These are phyloP conservation scores for Hippotragus niger DNA, from an alignment of 2,113 vertebrate genomes.

Conservation along the genomic window DNA sequence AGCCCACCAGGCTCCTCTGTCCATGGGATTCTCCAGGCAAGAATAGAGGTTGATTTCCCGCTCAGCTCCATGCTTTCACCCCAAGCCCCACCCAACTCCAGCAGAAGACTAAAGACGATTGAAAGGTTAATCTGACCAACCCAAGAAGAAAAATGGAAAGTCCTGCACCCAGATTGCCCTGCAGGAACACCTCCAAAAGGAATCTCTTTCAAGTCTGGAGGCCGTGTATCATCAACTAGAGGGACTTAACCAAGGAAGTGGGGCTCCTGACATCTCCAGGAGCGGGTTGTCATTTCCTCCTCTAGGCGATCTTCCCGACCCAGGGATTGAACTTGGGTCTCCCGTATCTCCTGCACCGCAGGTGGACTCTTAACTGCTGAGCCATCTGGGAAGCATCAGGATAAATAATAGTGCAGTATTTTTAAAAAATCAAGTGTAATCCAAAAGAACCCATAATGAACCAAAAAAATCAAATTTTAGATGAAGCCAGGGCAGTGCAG, in stretches of 20 bases:
- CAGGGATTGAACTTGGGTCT: neutral
- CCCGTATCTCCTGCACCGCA: neutral
- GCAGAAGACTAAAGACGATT: neutral
- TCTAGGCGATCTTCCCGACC: neutral
- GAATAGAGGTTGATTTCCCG: neutral
- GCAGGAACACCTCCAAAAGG: neutral
- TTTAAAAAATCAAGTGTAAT: neutral
- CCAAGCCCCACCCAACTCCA: no score
- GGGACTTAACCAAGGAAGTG: neutral
- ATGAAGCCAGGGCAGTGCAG: neutral
- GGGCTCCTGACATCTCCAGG: neutral
- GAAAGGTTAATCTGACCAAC: neutral
- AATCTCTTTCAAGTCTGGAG: neutral
- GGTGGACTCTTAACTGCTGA: neutral
- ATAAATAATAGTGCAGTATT: neutral
- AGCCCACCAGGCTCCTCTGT: neutral
- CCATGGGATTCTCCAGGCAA: neutral
- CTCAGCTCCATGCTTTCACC: neutral
- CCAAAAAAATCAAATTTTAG: neutral
- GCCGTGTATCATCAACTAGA: rapidly evolving
- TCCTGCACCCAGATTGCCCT: neutral
- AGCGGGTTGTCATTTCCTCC: neutral
- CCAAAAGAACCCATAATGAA: neutral
- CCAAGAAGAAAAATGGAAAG: neutral
- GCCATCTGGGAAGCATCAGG: neutral